Percentiles rank a stretch among this genome's conserved stretches.
Conservation (phyloP, 2,797 vertebrate genomes). For the Hipposideros larvatus region DNA sequence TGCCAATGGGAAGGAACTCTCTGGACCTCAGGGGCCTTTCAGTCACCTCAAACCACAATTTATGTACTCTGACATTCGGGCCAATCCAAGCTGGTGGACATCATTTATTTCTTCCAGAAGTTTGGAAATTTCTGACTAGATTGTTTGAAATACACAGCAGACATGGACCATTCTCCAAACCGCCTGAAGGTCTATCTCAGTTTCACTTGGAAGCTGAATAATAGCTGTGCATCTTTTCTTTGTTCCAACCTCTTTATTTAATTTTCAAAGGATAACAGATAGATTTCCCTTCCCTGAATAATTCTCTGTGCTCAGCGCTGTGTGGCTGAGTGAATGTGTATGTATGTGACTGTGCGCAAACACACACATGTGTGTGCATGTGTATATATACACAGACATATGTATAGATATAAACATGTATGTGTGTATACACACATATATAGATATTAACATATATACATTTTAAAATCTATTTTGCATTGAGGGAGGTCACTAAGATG, state of each 20-base stretch:
- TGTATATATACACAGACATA: background rate
- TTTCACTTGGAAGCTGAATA: constrained; percentile 36
- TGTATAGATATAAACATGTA: too few relatives aligned
- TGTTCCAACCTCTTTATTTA: background rate
- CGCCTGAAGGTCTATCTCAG: background rate
- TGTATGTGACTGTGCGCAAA: too few relatives aligned
- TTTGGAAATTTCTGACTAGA: background rate
- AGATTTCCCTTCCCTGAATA: background rate
- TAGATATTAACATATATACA: background rate
- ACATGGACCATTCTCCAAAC: background rate
- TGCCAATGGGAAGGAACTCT: background rate
- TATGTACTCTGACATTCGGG: too few relatives aligned
- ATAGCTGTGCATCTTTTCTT: background rate
- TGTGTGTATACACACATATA: too few relatives aligned
- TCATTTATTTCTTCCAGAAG: constrained; percentile 13
- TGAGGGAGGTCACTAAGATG: background rate
- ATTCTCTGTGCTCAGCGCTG: background rate
- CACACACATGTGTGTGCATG: background rate
- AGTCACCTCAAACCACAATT: too few relatives aligned
- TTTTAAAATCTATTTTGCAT: background rate
- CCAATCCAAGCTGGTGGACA: background rate
- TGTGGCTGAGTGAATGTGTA: background rate
- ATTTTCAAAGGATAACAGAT: constrained; percentile 17
- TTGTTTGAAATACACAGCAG: background rate
- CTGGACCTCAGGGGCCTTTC: background rate